Base-by-base conservation (phyloP, 2,797 vertebrate genomes). In the Rhodeus uyekii region DNA sequence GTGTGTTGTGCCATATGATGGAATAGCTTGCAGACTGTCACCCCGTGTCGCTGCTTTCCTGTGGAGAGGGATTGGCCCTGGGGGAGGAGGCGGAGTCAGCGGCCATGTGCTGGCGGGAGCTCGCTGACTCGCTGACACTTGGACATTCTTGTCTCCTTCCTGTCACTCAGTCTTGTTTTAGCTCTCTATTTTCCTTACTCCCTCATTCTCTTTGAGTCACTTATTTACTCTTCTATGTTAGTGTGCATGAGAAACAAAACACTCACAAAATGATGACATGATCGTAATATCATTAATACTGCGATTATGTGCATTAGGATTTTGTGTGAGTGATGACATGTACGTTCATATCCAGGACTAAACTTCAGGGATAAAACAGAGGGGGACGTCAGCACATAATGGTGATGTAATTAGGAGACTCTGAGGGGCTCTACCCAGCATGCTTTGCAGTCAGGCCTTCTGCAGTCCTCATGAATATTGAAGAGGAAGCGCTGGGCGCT, bases 401-500 rank as follows among this genome's bases (percentile, higher is more conserved):
- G 67, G 87, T 92, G 91, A 92, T 85, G 87, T 92, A 89, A 89
- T 83, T 80, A 80, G 38, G 83, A 87, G 83, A 87, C 88, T 90
- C 86, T 87, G 74, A 92, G 86, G 89, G 83, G 85, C 81, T 87
- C 76, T 92, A 89, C 92, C 91, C 92, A 92, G 89, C 88, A 88
- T 92, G 90, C 92, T 89, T 91, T 90, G 92, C 91, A 80, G 58
- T 78, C 71, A 87, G 88, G 87, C 86, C 90, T 91, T 92, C 91
- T 93, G 92, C 92, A 92, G 93, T 90, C 86, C 90, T 92, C 90
- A 93, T 94, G 90, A 93, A 93, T 94, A 93, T 93, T 93, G 83
- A 93, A 92, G 81, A 86, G 84, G 83, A 86, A 88, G 82, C 87
- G 58, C 63, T 80, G 81, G 81, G 58, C 48, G 55, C 88, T 84